Conservation (phyloP, 2,888 invertebrate genomes). For the Eupithecia pulchellata region DNA sequence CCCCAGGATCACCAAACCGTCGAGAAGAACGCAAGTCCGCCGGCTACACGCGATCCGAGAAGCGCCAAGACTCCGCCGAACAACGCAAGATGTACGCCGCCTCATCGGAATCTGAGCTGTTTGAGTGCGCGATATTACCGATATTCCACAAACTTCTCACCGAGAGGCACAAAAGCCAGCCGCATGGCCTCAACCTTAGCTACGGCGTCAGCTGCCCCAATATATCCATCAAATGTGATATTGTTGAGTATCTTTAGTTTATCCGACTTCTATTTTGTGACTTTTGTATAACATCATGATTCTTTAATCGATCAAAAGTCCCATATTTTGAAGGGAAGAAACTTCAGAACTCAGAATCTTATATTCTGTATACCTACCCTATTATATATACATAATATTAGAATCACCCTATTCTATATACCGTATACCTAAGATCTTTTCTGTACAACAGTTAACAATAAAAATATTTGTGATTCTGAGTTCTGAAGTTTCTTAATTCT, state of each 20-base stretch:
- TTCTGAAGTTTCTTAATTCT: neutral
- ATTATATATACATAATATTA: no score
- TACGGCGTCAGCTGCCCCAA: constrained; percentile 96
- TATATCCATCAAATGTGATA: constrained; percentile 97
- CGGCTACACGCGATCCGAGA: constrained; percentile 78
- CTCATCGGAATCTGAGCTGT: constrained; percentile 92
- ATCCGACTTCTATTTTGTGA: constrained; percentile 8
- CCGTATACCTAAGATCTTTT: no score
- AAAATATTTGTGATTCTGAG: no score
- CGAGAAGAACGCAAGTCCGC: constrained; percentile 82
- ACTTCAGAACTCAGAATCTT: no score
- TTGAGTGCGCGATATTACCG: constrained; percentile 94
- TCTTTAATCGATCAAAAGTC: no score
- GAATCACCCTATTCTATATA: no score
- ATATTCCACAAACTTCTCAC: constrained; percentile 96
- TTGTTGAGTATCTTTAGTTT: constrained; percentile 92
- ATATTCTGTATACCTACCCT: no score
- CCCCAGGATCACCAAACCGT: constrained; percentile 70
- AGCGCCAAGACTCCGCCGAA: constrained; percentile 73
- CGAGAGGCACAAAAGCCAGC: constrained; percentile 90
- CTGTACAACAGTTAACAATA: no score
- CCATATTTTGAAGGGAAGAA: neutral
- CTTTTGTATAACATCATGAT: neutral
- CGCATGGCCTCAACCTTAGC: constrained; percentile 88
- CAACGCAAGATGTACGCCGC: constrained; percentile 89